These are phyloP conservation scores for Hylyphantes graminicola DNA, from an alignment of 1,140 invertebrate species.

Conservation along the genomic window DNA sequence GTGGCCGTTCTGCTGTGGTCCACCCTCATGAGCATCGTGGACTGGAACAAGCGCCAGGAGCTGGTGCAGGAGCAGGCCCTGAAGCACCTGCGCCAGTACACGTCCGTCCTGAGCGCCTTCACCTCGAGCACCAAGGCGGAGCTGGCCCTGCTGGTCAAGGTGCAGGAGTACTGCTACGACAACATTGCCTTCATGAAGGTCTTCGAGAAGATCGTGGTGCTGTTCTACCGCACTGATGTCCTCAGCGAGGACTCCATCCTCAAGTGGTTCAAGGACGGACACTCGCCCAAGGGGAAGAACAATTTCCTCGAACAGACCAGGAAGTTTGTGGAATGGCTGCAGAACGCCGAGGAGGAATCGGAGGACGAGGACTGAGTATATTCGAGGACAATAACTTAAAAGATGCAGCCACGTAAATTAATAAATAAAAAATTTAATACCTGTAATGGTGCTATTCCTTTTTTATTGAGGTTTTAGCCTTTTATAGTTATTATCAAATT, in stretches of 20 bases:
- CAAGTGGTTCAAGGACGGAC: slow-evolving; percentile 93
- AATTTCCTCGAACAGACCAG: slow-evolving; percentile 98
- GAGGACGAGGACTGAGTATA: slow-evolving; percentile 55
- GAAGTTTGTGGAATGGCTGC: slow-evolving; percentile 95
- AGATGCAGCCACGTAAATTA: slow-evolving; percentile 35
- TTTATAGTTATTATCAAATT: slow-evolving; percentile 50
- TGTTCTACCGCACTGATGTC: slow-evolving; percentile 95
- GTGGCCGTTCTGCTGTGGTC: slow-evolving; percentile 85
- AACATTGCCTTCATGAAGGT: slow-evolving; percentile 99
- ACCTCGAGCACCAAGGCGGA: slow-evolving; percentile 83
- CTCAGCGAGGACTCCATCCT: slow-evolving; percentile 91
- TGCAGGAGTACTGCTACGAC: slow-evolving; percentile 97
- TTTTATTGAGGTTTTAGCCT: slow-evolving; percentile 57
- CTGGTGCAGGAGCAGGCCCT: slow-evolving; percentile 93
- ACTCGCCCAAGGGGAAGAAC: slow-evolving; percentile 93
- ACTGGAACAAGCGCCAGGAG: slow-evolving; percentile 99
- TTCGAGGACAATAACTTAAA: slow-evolving; percentile 27
- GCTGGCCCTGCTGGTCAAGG: slow-evolving; percentile 86
- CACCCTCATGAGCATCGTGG: slow-evolving; percentile 91
- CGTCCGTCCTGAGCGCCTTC: slow-evolving; percentile 86
- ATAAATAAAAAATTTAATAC: slow-evolving; percentile 38
- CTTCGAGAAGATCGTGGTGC: slow-evolving; percentile 95
- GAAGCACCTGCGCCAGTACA: slow-evolving; percentile 88
- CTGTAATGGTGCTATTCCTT: slow-evolving; percentile 54
- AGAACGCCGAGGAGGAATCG: slow-evolving; percentile 90